These are phyloP conservation scores for Platypus cylindrus DNA, from an alignment of 2,888 invertebrate species.

Conservation along the genomic window DNA sequence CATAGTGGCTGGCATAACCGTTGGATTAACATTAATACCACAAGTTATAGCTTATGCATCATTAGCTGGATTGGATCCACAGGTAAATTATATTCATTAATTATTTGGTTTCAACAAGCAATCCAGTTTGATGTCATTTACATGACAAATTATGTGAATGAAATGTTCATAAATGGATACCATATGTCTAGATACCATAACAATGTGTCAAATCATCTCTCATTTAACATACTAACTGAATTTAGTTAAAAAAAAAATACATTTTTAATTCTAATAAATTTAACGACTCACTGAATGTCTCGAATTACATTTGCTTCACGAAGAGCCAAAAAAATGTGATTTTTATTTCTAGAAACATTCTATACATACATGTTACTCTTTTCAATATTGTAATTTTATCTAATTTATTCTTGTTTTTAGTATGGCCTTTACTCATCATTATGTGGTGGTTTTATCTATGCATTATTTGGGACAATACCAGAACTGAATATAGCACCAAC, in stretches of 20 bases:
- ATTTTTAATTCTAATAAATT: neutral
- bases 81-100: constrained; percentile 40
- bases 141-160: too few species aligned
- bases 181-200: too few species aligned
- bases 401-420: constrained; percentile 11
- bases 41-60: constrained; percentile 68
- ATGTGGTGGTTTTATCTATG: constrained; percentile 65
- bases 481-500: constrained; percentile 61
- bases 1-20: constrained; percentile 62
- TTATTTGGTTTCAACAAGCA: too few species aligned
- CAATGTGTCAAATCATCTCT: too few species aligned
- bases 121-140: too few species aligned
- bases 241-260: neutral
- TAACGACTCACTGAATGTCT: too few species aligned
- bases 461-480: constrained; percentile 59
- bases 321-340: too few species aligned
- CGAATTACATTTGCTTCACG: too few species aligned
- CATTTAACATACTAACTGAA: too few species aligned
- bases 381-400: neutral
- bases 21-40: constrained; percentile 65
- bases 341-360: too few species aligned
- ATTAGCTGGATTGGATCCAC: constrained; percentile 58
- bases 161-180: too few species aligned
- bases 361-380: too few species aligned
- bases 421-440: constrained; percentile 77